phyloP scores from a whole-genome alignment of 2,888 invertebrate genomes.

The Spialia ferax region DNA sequence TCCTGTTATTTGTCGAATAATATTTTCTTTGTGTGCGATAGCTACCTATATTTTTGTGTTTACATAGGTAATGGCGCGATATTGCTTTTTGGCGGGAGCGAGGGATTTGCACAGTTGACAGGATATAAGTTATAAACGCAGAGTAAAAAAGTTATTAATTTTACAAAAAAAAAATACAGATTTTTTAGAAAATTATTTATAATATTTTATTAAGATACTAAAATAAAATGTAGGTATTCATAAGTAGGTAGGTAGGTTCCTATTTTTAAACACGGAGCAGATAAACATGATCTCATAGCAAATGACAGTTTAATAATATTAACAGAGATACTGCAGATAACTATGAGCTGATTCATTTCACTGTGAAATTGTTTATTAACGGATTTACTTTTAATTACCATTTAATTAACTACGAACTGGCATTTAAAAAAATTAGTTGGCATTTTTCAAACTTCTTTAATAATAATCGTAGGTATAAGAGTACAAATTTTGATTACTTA shows the following conservation, averaged over 20 bases:
- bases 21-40: conserved; percentile 63
- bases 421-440: conserved; percentile 22
- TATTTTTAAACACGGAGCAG: conserved; percentile 11
- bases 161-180: not conserved
- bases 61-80: conserved; percentile 73
- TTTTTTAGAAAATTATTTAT: not conserved
- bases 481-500: too few relatives aligned
- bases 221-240: not conserved
- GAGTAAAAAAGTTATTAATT: not conserved
- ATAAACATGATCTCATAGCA: conserved; percentile 11
- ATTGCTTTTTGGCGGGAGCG: conserved; percentile 53
- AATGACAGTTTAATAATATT: conserved; percentile 35
- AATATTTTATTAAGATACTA: not conserved
- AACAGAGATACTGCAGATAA: conserved; percentile 28
- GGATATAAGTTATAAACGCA: conserved; percentile 1
- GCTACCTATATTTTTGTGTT: conserved; percentile 69
- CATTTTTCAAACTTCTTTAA: conserved; percentile 7
- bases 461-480: too few relatives aligned
- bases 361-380: conserved; percentile 28
- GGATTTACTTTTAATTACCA: conserved; percentile 18
- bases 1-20: conserved; percentile 64
- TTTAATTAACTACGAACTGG: conserved; percentile 19
- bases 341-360: conserved; percentile 18
- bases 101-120: conserved; percentile 46
- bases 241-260: not conserved